These are phyloP conservation scores for Cairina moschata DNA, from an alignment of 2,113 vertebrate genomes.

Conservation along the genomic window DNA sequence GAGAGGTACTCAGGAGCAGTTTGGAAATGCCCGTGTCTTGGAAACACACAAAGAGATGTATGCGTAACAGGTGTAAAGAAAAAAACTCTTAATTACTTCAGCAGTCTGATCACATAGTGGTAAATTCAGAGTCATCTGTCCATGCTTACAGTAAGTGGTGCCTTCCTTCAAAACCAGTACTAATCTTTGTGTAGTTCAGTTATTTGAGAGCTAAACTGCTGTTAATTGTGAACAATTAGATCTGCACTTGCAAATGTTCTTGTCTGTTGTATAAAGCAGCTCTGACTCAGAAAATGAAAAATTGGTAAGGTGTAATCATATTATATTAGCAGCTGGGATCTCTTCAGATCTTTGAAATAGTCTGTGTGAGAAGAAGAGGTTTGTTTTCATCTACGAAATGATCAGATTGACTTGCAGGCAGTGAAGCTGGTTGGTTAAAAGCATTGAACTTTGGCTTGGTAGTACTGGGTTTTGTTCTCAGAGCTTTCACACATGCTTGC, in stretches of 20 bases:
- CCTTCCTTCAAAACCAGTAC: neutral
- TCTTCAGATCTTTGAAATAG: neutral
- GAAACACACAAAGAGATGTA: neutral
- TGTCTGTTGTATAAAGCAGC: neutral
- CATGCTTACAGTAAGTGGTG: neutral
- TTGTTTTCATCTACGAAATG: neutral
- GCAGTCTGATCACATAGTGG: neutral
- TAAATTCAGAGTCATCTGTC: neutral
- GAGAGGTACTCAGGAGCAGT: neutral
- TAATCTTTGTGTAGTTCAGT: neutral
- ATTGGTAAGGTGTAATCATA: neutral
- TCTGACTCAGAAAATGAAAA: constrained; percentile 26
- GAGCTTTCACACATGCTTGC: neutral
- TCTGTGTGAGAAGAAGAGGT: neutral
- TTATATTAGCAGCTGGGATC: neutral
- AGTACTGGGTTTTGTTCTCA: neutral
- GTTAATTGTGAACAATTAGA: neutral
- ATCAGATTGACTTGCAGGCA: neutral
- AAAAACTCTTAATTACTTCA: neutral
- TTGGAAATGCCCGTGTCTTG: neutral
- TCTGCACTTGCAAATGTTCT: neutral
- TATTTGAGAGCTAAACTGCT: neutral
- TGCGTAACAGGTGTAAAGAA: neutral
- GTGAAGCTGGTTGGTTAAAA: neutral
- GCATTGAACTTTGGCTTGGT: neutral